A percentile compares a stretch with the other conserved stretches of the same genome.
phyloP scores from a whole-genome alignment of 2,888 invertebrate genomes.

The Aporophyla lueneburgensis region DNA sequence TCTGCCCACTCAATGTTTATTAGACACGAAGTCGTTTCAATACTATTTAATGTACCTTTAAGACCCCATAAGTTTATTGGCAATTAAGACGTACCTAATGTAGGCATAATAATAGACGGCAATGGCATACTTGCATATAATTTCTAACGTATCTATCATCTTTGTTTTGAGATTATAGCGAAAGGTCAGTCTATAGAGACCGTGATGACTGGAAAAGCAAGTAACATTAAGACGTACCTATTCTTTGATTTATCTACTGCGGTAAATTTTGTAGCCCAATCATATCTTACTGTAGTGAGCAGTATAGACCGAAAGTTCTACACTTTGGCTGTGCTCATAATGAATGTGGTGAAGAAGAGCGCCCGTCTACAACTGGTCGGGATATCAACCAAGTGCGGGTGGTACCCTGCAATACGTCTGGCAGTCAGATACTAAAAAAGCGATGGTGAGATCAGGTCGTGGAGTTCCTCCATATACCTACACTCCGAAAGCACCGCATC shows the following conservation, averaged over 20 bases:
- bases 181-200: conserved; percentile 24
- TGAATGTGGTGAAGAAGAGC: neutral
- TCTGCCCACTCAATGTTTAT: conserved; percentile 33
- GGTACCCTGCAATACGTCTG: neutral
- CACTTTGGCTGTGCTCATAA: too few species aligned
- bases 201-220: conserved; percentile 3
- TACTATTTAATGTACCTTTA: conserved; percentile 20
- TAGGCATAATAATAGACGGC: conserved; percentile 39
- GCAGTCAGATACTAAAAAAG: neutral
- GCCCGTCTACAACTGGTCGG: neutral
- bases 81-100: conserved; percentile 36
- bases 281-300: neutral
- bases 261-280: neutral
- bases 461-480: too few species aligned
- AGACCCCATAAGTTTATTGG: conserved; percentile 33
- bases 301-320: neutral
- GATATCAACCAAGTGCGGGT: neutral
- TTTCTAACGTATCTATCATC: conserved; percentile 28
- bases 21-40: conserved; percentile 27
- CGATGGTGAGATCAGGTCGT: neutral
- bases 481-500: neutral
- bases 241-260: neutral
- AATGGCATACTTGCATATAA: conserved; percentile 57
- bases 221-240: neutral
- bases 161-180: conserved; percentile 36